Evolutionary conservation across 2,888 invertebrate species (phyloP).

Genomic region (Malachius bipustulatus): DNA sequence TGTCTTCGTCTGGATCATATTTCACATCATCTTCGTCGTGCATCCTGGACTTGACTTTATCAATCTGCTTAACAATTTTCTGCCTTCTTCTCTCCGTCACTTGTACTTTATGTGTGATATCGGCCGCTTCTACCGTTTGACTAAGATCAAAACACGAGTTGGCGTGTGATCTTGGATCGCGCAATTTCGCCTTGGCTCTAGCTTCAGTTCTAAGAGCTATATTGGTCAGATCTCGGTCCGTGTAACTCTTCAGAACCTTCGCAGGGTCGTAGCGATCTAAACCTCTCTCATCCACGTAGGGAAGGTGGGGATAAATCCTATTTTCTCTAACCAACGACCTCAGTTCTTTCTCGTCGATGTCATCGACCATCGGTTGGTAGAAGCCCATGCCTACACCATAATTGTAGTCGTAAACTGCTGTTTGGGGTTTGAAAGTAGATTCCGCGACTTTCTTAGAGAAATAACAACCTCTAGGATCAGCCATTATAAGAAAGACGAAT

Average conservation of each 20-base stretch:
- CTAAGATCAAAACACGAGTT: constrained; percentile 50
- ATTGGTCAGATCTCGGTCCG: constrained; percentile 52
- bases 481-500: no score
- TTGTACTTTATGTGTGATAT: constrained; percentile 53
- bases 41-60: constrained; percentile 36
- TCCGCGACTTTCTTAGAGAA: no score
- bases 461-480: constrained; percentile 8
- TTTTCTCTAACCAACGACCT: constrained; percentile 26
- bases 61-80: constrained; percentile 36
- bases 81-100: constrained; percentile 39
- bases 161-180: constrained; percentile 46
- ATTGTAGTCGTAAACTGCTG: constrained; percentile 66
- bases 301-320: constrained; percentile 61
- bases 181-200: constrained; percentile 55
- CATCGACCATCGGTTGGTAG: constrained; percentile 81
- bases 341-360: constrained; percentile 56
- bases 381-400: constrained; percentile 75
- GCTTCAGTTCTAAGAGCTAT: constrained; percentile 55
- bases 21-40: constrained; percentile 39
- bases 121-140: constrained; percentile 50
- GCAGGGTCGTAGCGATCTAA: constrained; percentile 54
- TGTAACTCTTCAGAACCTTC: constrained; percentile 52
- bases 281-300: constrained; percentile 60
- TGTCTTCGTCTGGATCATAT: constrained; percentile 38
- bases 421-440: no score